Base-by-base conservation (phyloP, 2,888 invertebrate species). In the Machimus atricapillus region DNA sequence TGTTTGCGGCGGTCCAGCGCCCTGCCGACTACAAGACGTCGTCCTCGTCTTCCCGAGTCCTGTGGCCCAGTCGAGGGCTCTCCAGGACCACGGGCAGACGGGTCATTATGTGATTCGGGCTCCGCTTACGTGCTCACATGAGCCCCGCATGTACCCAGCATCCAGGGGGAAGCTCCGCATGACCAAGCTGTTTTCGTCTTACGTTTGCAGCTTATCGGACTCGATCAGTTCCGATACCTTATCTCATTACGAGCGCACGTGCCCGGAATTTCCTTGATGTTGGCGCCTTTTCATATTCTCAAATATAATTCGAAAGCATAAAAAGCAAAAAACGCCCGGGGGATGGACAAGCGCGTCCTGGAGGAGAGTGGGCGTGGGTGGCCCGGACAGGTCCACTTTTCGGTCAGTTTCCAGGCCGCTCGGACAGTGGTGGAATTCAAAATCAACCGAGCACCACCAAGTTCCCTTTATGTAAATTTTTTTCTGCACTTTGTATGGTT, bases 141-240 rank as follows among this genome's bases (percentile, higher is more conserved):
- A 37, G 76, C 58, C 37, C 27, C 31, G 74, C 23, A 27, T 46
- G 14, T 46, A 46, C 16, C 43, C 43, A 73, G 34, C 27, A 43
- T 74, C 31, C 74, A 52, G 74, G 19, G 74, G 46, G 76, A 43
- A 14, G 37, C 16, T 66, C 37, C 66, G 66, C 66, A 83, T 83
- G 58, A 83, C 82, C 82, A 66, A 66, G 66, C 82, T 85, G 73
- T 85, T 85, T 74, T 74, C 74, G 27, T 52, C 74, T 85, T 87
- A 87, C 88, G 85, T 87, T 88, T 85, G 52, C 81, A 88, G 87
- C 85, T 81, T 88, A 88, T 88, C 87, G 87, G 88, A 87, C 87
- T 87, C 88, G 87, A 89, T 89, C 88, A 86, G 88, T 87, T 88
- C 88, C 88, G 87, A 88, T 89, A 88, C 87, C 88, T 89, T 89